These are phyloP conservation scores for Xenentodon cancila DNA, from an alignment of 2,797 vertebrate genomes.

Conservation along the genomic window DNA sequence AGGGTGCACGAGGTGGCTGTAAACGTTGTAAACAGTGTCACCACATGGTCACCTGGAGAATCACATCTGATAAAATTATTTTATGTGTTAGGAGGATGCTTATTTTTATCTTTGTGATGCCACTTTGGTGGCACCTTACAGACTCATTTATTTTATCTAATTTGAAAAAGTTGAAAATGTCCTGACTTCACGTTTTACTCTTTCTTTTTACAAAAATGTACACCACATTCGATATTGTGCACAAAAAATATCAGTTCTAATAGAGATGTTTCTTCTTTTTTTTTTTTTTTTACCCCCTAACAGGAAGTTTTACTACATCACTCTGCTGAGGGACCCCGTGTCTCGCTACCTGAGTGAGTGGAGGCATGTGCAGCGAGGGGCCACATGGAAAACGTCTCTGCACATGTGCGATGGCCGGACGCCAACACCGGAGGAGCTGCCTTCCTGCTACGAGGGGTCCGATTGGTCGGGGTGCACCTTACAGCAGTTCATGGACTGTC, in stretches of 20 bases:
- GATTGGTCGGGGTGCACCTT: constrained; percentile 98
- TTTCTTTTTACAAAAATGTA: background rate
- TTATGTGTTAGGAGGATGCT: background rate
- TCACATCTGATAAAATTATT: constrained; percentile 4
- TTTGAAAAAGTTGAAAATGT: background rate
- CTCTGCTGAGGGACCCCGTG: constrained; percentile 93
- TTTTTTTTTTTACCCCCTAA: background rate
- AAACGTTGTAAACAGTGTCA: constrained; percentile 64
- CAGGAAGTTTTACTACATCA: constrained; percentile 99
- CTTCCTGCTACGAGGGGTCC: constrained; percentile 94
- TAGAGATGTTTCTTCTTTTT: background rate
- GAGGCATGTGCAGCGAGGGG: constrained; percentile 96
- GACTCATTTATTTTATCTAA: background rate
- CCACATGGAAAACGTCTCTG: constrained; percentile 97
- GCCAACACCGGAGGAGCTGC: constrained; percentile 94
- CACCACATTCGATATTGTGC: constrained; percentile 8
- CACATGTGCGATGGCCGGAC: constrained; percentile 99
- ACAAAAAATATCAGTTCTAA: constrained; percentile 1
- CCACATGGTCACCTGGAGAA: constrained; percentile 52
- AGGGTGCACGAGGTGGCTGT: constrained; percentile 9
- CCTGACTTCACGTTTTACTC: too few species aligned
- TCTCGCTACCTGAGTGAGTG: constrained; percentile 98
- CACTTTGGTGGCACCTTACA: constrained; percentile 9
- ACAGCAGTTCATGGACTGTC: constrained; percentile 98
- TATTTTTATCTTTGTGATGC: background rate